Evolutionary conservation across 2,888 invertebrate genomes (phyloP).

Genomic region (Fragum whitleyi): DNA sequence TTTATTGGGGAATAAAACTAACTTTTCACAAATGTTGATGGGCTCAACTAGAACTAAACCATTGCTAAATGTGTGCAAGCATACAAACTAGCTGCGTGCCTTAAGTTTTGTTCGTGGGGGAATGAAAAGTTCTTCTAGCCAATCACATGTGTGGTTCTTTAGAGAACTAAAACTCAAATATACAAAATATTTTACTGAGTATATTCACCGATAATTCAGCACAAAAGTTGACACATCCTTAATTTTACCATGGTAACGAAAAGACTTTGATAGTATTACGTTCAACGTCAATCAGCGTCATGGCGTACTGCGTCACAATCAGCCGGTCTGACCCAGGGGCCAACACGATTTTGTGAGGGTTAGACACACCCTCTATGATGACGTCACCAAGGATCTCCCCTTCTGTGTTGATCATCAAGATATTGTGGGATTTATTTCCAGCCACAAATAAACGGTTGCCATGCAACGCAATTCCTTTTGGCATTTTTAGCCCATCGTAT

Average conservation of each 20-base stretch:
- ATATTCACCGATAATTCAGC: too few relatives aligned
- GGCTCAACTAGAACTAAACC: too few relatives aligned
- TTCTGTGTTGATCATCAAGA: slow-evolving; percentile 63
- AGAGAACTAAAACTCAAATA: too few relatives aligned
- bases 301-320: slow-evolving; percentile 64
- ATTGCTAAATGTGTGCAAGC: too few relatives aligned
- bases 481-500: slow-evolving; percentile 64
- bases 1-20: too few relatives aligned
- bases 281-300: slow-evolving; percentile 68
- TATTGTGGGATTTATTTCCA: slow-evolving; percentile 67
- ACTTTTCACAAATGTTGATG: too few relatives aligned
- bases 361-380: slow-evolving; percentile 63
- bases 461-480: slow-evolving; percentile 65
- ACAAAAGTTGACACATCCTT: too few relatives aligned
- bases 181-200: too few relatives aligned
- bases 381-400: slow-evolving; percentile 67
- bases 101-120: too few relatives aligned
- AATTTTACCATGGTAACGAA: slow-evolving; percentile 59
- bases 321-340: slow-evolving; percentile 58
- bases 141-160: too few relatives aligned
- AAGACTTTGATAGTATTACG: slow-evolving; percentile 67
- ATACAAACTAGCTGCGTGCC: too few relatives aligned
- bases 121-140: too few relatives aligned
- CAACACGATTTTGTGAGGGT: slow-evolving; percentile 64
- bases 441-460: slow-evolving; percentile 69